A percentile compares a stretch with the other conserved stretches of the same genome.
Conservation (phyloP, 2,888 invertebrate genomes). For the Smittia aterrima region DNA sequence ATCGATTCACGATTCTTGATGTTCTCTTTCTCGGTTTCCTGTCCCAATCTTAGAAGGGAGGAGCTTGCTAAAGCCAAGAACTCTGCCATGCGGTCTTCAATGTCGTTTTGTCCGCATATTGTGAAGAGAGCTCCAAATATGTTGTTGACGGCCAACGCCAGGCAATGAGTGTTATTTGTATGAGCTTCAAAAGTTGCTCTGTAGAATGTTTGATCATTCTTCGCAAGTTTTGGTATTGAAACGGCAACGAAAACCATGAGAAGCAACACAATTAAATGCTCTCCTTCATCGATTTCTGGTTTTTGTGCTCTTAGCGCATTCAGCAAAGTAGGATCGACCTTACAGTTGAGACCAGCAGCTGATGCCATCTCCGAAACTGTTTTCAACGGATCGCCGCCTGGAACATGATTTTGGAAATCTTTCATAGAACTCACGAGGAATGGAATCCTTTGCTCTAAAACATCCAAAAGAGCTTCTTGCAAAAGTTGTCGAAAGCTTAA, state of each 20-base stretch:
- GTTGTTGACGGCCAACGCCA: slow-evolving; percentile 93
- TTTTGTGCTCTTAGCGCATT: slow-evolving; percentile 87
- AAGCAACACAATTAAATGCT: slow-evolving; percentile 89
- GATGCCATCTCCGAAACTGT: slow-evolving; percentile 97
- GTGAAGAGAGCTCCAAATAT: slow-evolving; percentile 96
- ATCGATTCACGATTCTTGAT: slow-evolving; percentile 94
- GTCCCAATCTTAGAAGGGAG: slow-evolving; percentile 87
- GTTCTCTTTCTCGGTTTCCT: slow-evolving; percentile 92
- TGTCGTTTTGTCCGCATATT: slow-evolving; percentile 92
- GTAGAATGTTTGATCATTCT: slow-evolving; percentile 85
- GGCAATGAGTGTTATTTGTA: slow-evolving; percentile 98
- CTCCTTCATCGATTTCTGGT: slow-evolving; percentile 82
- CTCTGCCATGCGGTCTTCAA: slow-evolving; percentile 97
- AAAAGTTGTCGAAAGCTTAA: slow-evolving; percentile 91
- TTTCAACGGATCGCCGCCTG: slow-evolving; percentile 84
- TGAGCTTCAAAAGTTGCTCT: slow-evolving; percentile 87
- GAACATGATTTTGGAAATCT: slow-evolving; percentile 90
- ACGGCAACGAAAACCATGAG: slow-evolving; percentile 99
- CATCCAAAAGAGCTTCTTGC: slow-evolving; percentile 91
- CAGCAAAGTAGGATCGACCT: slow-evolving; percentile 93
- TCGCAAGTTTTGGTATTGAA: slow-evolving; percentile 90
- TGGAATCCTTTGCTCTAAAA: slow-evolving; percentile 90
- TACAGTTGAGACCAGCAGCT: slow-evolving; percentile 89
- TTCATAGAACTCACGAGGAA: slow-evolving; percentile 92
- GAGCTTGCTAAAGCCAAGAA: slow-evolving; percentile 91